Base-by-base conservation (phyloP, 2,888 invertebrate genomes). In the Encarsia formosa region DNA sequence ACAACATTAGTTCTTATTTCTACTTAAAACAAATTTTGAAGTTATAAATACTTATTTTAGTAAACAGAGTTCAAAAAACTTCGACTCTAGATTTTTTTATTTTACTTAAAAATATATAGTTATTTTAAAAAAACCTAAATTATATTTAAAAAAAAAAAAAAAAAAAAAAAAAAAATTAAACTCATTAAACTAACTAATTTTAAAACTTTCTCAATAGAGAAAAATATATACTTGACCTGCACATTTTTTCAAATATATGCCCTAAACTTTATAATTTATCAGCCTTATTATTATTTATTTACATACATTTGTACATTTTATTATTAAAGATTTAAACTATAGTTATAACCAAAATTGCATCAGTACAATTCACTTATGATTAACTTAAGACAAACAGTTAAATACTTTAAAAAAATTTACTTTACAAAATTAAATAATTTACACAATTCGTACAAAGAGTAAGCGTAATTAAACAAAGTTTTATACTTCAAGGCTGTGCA, bases 1-100 rank as follows among this genome's bases (percentile, higher is more conserved):
- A n/a, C 64, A 46, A 35, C 13, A 39, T 53, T n/a, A n/a, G n/a
- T n/a, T 42, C 29, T 37, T 29, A n/a, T n/a, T n/a, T n/a, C n/a
- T n/a, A n/a, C n/a, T n/a, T n/a, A n/a, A n/a, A n/a, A n/a, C n/a
- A n/a, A n/a, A n/a, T n/a, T n/a, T n/a, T n/a, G n/a, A n/a, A n/a
- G n/a, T n/a, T n/a, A n/a, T n/a, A n/a, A n/a, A n/a, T n/a, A n/a
- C n/a, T n/a, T n/a, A n/a, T n/a, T n/a, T n/a, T n/a, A n/a, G n/a
- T n/a, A n/a, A n/a, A n/a, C n/a, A n/a, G n/a, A n/a, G n/a, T n/a
- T n/a, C n/a, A n/a, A n/a, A n/a, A n/a, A n/a, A n/a, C n/a, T n/a
- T n/a, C n/a, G n/a, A n/a, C n/a, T n/a, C n/a, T n/a, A n/a, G n/a
- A n/a, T n/a, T n/a, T n/a, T n/a, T n/a, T n/a, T n/a, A n/a, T n/a